Evolutionary conservation across 2,797 vertebrate species (phyloP).

Genomic region (Presbytis comata): DNA sequence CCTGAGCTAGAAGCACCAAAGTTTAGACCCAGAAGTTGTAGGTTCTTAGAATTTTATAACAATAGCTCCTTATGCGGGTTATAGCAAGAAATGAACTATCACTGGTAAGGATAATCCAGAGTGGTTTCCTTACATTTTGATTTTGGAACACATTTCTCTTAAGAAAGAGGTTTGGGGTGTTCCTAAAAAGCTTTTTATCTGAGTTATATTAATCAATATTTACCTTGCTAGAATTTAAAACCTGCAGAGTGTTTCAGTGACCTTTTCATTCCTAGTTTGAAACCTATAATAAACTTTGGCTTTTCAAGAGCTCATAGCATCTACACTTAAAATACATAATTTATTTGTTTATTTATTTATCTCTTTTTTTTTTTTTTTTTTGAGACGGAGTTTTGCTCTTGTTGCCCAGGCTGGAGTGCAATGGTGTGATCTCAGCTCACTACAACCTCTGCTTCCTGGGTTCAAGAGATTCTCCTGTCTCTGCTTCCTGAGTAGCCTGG

Average conservation of each 20-base stretch:
- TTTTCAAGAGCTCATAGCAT: neutral
- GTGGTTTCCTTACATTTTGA: neutral
- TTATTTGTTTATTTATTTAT: neutral
- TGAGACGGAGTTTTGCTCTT: neutral
- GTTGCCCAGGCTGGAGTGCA: neutral
- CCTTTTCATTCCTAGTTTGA: neutral
- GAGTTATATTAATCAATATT: neutral
- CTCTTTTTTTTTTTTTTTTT: fast-evolving
- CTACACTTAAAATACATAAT: neutral
- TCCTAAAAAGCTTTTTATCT: neutral
- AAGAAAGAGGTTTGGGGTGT: neutral
- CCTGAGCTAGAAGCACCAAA: neutral
- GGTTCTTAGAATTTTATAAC: neutral
- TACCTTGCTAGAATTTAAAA: neutral
- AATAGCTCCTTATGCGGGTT: neutral
- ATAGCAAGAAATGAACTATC: neutral
- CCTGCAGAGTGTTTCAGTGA: neutral
- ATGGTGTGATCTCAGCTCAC: neutral
- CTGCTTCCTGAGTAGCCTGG: neutral
- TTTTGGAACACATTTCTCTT: neutral
- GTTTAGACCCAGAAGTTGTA: neutral
- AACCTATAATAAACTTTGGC: neutral
- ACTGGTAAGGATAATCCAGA: neutral
- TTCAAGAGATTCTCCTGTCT: neutral
- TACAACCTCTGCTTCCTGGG: neutral